Evolutionary conservation across 2,113 vertebrate species (phyloP), one percentile per base, ranked within the genome.

Genomic region (Narcine bancroftii): DNA sequence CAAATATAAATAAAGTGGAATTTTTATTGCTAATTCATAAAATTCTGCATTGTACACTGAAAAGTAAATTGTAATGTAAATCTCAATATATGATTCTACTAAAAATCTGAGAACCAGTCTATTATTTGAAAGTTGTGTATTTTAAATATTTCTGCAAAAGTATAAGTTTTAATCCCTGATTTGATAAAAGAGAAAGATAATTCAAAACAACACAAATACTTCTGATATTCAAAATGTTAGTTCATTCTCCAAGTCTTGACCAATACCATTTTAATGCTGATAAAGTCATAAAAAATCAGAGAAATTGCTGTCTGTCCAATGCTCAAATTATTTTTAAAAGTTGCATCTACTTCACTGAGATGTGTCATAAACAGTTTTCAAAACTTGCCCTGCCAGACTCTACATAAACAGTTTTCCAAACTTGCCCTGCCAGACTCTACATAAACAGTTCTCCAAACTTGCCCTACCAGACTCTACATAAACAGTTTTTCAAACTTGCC

Each of bases 81-180:
- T 42, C 66, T 91, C 39, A 26, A 39, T 69, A 13, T 26, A 91
- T 56, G 36, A 87, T 69, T 39, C 26, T 26, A 39, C 10, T 42
- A 63, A 42, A 63, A 91, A 29, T 11, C 15, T 9, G 33, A 69
- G 39, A 91, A 39, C 24, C 53, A 87, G 50, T 10, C 5, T 36
- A 91, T 66, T 91, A 91, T 69, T 69, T 69, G 24, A 24, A 69
- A 69, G 69, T 56, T 2, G n/a, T 42, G 36, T 66, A 91, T 39
- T 42, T 17, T 29, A 89, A 89, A 66, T 39, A 39, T 89, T 89
- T 66, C 60, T 89, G 63, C 87, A 89, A 89, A 89, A 89, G 63
- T 89, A 42, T 42, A 36, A 36, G 15, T 66, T 66, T 66, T 3
- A 89, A 89, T 66, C 63, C 24, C 53, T 66, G 60, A 53, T 89